These are phyloP conservation scores for Phoeniculus purpureus DNA, from an alignment of 2,797 vertebrate genomes.

Conservation along the genomic window DNA sequence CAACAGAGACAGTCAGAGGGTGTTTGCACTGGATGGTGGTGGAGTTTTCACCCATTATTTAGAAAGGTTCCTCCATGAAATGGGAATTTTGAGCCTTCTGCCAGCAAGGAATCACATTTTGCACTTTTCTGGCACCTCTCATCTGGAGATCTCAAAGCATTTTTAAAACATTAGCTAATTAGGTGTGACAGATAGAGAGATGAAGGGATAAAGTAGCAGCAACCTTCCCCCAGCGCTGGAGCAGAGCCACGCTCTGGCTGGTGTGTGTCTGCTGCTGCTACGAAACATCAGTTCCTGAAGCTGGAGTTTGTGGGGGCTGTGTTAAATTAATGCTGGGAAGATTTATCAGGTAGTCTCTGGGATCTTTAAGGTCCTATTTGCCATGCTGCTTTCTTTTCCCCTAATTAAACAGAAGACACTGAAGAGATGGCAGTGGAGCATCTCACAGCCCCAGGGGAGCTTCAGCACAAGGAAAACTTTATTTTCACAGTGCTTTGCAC, in stretches of 20 bases:
- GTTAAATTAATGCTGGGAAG: not conserved
- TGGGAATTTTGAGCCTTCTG: not conserved
- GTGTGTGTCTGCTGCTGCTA: not conserved
- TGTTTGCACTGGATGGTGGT: not conserved
- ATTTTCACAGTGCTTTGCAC: not conserved
- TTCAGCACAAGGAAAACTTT: not conserved
- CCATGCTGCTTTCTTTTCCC: rapidly evolving
- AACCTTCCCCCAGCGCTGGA: not conserved
- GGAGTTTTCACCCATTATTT: not conserved
- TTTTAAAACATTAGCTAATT: not conserved
- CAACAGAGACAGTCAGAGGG: not conserved
- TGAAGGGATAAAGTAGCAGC: not conserved
- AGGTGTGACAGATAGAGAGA: not conserved
- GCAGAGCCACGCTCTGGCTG: not conserved
- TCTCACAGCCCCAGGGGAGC: not conserved
- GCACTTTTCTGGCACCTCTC: not conserved
- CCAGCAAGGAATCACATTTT: not conserved
- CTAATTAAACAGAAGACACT: not conserved
- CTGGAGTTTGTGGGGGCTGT: not conserved
- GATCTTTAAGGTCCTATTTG: not conserved
- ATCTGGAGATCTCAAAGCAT: not conserved
- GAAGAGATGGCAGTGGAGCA: not conserved
- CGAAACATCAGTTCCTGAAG: not conserved
- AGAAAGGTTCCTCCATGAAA: not conserved
- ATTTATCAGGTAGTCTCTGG: not conserved